phyloP scores from a whole-genome alignment of 2,113 vertebrate species.

The Myotis davidii region DNA sequence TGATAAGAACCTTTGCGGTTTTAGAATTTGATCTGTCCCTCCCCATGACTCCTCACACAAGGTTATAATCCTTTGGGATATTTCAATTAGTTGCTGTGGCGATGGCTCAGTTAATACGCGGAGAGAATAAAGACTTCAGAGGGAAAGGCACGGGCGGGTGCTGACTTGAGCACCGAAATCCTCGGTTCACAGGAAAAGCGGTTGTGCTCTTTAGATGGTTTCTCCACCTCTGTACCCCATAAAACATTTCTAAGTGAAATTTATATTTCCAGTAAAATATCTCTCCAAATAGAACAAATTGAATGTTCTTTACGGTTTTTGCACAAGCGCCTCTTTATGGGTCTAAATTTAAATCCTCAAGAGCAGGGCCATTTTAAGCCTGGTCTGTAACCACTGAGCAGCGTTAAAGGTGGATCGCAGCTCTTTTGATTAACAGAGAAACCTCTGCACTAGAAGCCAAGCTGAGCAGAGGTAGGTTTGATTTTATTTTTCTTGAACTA shows the following conservation, averaged over 20 bases:
- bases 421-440: conserved; percentile 79
- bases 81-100: conserved; percentile 66
- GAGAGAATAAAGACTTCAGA: conserved; percentile 45
- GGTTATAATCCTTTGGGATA: conserved; percentile 54
- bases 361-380: conserved; percentile 60
- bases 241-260: conserved; percentile 74
- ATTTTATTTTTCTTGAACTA: conserved; percentile 71
- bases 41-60: neutral
- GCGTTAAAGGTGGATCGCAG: conserved; percentile 43
- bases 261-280: conserved; percentile 74
- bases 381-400: conserved; percentile 63
- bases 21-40: neutral
- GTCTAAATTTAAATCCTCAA: conserved; percentile 79
- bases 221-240: conserved; percentile 55
- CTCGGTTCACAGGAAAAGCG: conserved; percentile 53
- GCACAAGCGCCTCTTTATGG: conserved; percentile 75
- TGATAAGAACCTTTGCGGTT: conserved; percentile 28
- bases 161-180: conserved; percentile 56
- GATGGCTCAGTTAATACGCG: neutral
- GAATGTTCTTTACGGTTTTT: conserved; percentile 70
- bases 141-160: conserved; percentile 55
- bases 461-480: conserved; percentile 72
- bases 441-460: conserved; percentile 73
- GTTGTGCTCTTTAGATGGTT: conserved; percentile 58
- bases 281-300: conserved; percentile 79